Evolutionary conservation across 2,113 vertebrate genomes (phyloP).

Genomic region (Cervus canadensis): DNA sequence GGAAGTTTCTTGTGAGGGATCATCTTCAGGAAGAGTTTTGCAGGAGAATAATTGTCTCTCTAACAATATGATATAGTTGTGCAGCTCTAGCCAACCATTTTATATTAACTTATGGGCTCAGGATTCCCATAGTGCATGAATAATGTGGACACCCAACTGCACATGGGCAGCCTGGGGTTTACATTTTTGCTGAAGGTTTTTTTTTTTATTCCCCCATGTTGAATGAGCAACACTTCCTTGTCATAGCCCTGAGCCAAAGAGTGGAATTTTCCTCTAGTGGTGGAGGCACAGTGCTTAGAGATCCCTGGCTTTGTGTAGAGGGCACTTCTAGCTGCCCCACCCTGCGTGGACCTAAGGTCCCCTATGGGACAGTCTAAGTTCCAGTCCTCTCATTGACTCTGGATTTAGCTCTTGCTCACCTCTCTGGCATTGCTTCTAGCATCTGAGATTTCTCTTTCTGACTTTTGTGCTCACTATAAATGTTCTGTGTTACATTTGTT

Average conservation of each 20-base stretch:
- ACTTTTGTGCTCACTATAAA: not conserved
- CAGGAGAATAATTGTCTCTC: not conserved
- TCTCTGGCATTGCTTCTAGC: not conserved
- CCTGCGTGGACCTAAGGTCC: not conserved
- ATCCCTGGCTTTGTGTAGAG: not conserved
- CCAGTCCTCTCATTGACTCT: not conserved
- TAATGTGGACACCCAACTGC: not conserved
- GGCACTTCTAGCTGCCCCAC: not conserved
- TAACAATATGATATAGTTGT: fast-evolving
- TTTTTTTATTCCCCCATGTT: not conserved
- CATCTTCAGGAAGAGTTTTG: not conserved
- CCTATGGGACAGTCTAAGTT: no score
- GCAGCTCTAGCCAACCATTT: not conserved
- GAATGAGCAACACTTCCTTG: not conserved
- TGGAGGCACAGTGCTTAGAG: not conserved
- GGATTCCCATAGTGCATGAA: not conserved
- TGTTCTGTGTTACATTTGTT: not conserved
- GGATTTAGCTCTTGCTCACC: not conserved
- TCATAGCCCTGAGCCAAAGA: not conserved
- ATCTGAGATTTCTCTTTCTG: not conserved
- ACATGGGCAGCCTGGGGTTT: no score
- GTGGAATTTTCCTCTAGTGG: not conserved
- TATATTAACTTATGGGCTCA: not conserved
- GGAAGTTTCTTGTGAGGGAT: not conserved
- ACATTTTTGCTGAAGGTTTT: not conserved